These are phyloP conservation scores for Neodontobutis hainanensis DNA, from an alignment of 2,113 vertebrate species.

Conservation along the genomic window DNA sequence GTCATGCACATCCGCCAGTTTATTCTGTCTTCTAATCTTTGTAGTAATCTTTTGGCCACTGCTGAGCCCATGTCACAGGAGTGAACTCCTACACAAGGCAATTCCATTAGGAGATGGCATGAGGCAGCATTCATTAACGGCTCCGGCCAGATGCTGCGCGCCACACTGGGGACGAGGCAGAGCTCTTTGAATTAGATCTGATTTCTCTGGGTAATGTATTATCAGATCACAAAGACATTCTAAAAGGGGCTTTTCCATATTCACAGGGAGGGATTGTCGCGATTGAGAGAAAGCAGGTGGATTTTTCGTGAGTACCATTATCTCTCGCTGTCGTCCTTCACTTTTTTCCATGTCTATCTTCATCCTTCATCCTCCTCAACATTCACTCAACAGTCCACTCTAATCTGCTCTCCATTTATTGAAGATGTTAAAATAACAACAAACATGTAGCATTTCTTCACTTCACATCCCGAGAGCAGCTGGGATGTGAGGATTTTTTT, in stretches of 20 bases:
- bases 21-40: conserved; percentile 66
- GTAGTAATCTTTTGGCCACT: conserved; percentile 59
- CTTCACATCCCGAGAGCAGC: conserved; percentile 29
- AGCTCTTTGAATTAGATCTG: conserved; percentile 46
- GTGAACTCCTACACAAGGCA: conserved; percentile 57
- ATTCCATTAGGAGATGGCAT: conserved; percentile 69
- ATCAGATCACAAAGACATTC: conserved; percentile 45
- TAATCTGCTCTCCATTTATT: conserved; percentile 25
- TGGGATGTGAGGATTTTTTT: conserved; percentile 34
- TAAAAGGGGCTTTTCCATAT: conserved; percentile 24
- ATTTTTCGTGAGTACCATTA: conserved; percentile 35
- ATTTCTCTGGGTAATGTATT: conserved; percentile 56
- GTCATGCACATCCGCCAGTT: conserved; percentile 48
- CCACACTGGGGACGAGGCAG: conserved; percentile 12
- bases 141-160: conserved; percentile 49
- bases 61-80: conserved; percentile 58
- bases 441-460: conserved; percentile 13
- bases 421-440: conserved; percentile 4
- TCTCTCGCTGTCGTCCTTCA: conserved; percentile 9
- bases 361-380: conserved; percentile 15
- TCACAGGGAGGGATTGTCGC: conserved; percentile 18
- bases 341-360: conserved; percentile 23
- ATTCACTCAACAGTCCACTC: conserved; percentile 29
- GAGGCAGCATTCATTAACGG: conserved; percentile 64
- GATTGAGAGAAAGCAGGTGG: conserved; percentile 41